A percentile compares a stretch with the other conserved stretches of the same genome.
Conservation (phyloP, 2,888 invertebrate species). For the Flexamia atlantica region DNA sequence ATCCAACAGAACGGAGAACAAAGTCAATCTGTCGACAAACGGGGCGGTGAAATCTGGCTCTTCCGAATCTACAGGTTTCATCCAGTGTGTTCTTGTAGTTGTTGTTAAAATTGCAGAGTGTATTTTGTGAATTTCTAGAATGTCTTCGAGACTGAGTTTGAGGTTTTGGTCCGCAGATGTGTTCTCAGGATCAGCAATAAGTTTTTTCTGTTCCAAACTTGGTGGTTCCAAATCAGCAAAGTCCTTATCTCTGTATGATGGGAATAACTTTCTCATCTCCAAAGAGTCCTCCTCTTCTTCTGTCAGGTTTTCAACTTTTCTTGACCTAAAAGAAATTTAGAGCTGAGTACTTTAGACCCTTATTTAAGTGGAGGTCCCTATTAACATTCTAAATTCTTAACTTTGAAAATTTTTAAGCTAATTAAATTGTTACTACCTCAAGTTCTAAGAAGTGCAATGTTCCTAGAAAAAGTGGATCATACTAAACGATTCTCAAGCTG, state of each 20-base stretch:
- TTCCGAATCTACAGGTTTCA: conserved; percentile 74
- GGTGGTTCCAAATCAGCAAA: conserved; percentile 82
- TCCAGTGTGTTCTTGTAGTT: conserved; percentile 81
- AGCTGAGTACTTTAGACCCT: too few species aligned
- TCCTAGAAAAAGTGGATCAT: too few species aligned
- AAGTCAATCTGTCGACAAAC: conserved; percentile 79
- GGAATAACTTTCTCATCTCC: conserved; percentile 85
- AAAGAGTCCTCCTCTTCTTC: conserved; percentile 82
- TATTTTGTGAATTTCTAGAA: conserved; percentile 79
- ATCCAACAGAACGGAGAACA: conserved; percentile 78
- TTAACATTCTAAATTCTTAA: too few species aligned
- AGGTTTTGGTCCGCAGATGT: conserved; percentile 52
- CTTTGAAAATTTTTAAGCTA: too few species aligned
- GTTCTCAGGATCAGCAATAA: conserved; percentile 70
- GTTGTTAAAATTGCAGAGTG: conserved; percentile 80
- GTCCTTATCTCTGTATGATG: conserved; percentile 79
- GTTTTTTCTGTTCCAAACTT: conserved; percentile 75
- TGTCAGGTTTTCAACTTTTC: conserved; percentile 74
- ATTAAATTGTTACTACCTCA: too few species aligned
- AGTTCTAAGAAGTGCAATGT: too few species aligned
- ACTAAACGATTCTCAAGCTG: too few species aligned
- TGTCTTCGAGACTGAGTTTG: conserved; percentile 77
- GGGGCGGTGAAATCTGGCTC: conserved; percentile 73
- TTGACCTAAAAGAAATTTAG: conserved; percentile 47
- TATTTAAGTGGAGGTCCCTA: too few species aligned